Evolutionary conservation across 2,113 vertebrate genomes (phyloP).

Genomic region (Indicator maculatus): DNA sequence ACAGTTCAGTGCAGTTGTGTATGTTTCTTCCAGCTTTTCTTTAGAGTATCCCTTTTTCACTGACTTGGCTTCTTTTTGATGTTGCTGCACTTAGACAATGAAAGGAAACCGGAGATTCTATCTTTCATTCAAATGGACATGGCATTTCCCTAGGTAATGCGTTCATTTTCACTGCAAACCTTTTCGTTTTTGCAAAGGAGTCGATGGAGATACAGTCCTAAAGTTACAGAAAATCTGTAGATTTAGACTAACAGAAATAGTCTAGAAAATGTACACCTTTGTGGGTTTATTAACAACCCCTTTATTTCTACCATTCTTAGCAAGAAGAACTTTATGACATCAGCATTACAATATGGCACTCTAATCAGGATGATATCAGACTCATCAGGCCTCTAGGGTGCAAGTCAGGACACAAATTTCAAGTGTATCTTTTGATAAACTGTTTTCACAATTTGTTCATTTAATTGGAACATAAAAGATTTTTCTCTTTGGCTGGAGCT

Average conservation of each 20-base stretch:
- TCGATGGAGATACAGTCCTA: background rate
- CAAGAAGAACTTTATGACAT: background rate
- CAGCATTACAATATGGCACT: background rate
- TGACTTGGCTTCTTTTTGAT: background rate
- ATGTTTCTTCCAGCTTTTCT: background rate
- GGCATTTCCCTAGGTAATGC: background rate
- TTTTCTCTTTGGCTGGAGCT: conserved; percentile 53
- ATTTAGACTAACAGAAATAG: background rate
- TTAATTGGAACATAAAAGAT: conserved; percentile 73
- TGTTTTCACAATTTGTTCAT: conserved; percentile 41
- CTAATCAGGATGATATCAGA: background rate
- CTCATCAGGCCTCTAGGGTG: background rate
- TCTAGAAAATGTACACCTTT: background rate
- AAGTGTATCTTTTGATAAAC: conserved; percentile 29
- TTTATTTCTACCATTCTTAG: conserved; percentile 4
- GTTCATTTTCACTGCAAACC: background rate
- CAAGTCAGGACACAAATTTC: background rate
- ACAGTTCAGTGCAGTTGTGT: background rate
- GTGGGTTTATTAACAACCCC: background rate
- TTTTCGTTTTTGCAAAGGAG: background rate
- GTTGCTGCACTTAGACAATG: background rate
- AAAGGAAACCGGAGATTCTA: background rate
- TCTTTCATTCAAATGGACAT: background rate
- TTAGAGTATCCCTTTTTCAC: background rate
- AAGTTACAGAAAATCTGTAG: background rate